phyloP scores from a whole-genome alignment of 2,797 vertebrate species.

The Lutra lutra region DNA sequence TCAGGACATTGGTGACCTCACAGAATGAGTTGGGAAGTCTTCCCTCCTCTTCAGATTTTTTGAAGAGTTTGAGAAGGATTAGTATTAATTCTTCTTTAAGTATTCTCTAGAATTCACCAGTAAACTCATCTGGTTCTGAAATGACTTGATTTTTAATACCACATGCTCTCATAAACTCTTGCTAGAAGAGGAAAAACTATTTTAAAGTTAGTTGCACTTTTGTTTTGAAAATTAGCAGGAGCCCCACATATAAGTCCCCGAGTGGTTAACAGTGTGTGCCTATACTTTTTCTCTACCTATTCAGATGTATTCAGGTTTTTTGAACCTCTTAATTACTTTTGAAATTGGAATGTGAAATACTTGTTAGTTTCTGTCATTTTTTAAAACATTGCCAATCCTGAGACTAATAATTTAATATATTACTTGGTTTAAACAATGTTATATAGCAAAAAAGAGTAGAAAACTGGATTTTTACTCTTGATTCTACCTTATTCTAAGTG shows the following conservation, averaged over 20 bases:
- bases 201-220: neutral
- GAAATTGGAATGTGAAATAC: neutral
- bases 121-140: neutral
- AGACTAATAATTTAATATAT: neutral
- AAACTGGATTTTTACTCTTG: neutral
- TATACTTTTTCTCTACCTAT: neutral
- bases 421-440: neutral
- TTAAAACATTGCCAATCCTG: neutral
- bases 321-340: constrained; percentile 20
- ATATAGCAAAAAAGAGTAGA: neutral
- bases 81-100: neutral
- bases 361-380: constrained; percentile 8
- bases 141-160: constrained; percentile 1
- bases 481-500: neutral
- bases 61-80: neutral
- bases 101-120: neutral
- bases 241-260: neutral
- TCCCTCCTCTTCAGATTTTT: neutral
- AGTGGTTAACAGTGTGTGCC: neutral
- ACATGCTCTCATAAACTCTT: neutral
- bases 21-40: neutral
- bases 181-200: neutral
- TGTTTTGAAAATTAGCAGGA: neutral
- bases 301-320: neutral
- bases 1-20: neutral